phyloP scores from a whole-genome alignment of 2,888 invertebrate species.

The Mechanitis messenoides region DNA sequence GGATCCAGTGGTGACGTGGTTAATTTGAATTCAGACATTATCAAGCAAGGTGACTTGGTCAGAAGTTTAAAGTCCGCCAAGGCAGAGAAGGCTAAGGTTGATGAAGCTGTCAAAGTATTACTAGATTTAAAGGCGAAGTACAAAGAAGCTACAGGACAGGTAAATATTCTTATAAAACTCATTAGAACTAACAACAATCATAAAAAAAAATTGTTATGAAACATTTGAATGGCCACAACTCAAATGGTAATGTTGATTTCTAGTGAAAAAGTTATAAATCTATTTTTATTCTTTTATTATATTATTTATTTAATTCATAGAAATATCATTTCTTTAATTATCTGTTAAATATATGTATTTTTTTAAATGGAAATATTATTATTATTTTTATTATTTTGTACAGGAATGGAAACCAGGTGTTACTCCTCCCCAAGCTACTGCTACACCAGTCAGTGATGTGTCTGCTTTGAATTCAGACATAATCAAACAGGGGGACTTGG shows the following conservation, averaged over 20 bases:
- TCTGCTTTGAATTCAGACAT: constrained; percentile 55
- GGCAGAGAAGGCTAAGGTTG: constrained; percentile 57
- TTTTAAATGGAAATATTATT: not conserved
- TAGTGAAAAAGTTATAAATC: no score
- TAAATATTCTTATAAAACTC: constrained; percentile 23
- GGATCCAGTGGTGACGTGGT: constrained; percentile 7
- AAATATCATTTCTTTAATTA: no score
- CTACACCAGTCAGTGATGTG: constrained; percentile 25
- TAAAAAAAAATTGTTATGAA: not conserved
- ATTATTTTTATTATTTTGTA: not conserved
- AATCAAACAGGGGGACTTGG: constrained; percentile 73
- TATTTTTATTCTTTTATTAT: no score
- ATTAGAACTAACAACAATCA: no score
- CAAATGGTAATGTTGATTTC: no score
- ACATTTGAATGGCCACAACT: no score
- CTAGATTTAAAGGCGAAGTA: constrained; percentile 84
- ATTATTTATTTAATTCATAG: no score
- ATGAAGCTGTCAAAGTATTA: constrained; percentile 72
- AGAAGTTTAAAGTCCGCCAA: constrained; percentile 82
- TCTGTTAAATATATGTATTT: no score
- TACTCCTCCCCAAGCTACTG: not conserved
- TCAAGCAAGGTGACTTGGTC: constrained; percentile 80
- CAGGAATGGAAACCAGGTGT: constrained; percentile 48
- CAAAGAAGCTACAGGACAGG: constrained; percentile 73
- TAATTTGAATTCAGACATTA: constrained; percentile 58